A percentile compares a stretch with the other conserved stretches of the same genome.
phyloP scores from a whole-genome alignment of 2,888 invertebrate genomes.

The Poecilus cupreus region DNA sequence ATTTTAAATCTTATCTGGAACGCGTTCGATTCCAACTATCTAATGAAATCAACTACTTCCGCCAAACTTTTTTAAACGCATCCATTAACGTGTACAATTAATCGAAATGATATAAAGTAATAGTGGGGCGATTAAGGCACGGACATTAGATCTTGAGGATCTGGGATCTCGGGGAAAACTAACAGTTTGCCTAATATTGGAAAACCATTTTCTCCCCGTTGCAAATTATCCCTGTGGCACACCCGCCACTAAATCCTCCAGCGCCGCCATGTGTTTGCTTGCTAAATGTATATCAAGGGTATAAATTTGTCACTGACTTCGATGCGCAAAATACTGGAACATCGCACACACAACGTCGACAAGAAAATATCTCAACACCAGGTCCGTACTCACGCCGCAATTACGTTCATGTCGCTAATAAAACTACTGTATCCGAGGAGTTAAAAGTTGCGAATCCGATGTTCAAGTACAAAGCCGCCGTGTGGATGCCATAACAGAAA shows the following conservation, averaged over 20 bases:
- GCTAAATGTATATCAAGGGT: background rate
- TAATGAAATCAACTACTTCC: constrained; percentile 8
- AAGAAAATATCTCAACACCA: background rate
- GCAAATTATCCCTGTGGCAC: constrained; percentile 30
- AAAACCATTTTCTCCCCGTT: constrained; percentile 42
- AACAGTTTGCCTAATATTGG: constrained; percentile 39
- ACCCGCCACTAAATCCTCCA: constrained; percentile 34
- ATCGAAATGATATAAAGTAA: constrained; percentile 30
- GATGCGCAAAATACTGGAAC: background rate
- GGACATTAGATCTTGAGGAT: background rate
- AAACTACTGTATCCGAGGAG: no score
- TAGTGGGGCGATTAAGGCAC: constrained; percentile 10
- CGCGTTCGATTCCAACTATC: background rate
- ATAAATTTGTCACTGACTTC: constrained; percentile 4
- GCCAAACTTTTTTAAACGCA: background rate
- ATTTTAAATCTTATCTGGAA: constrained; percentile 9
- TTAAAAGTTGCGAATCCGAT: no score
- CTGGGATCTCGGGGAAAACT: constrained; percentile 12
- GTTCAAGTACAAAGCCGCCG: no score
- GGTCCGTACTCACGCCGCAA: background rate
- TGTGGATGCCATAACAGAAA: background rate
- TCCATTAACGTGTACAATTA: background rate
- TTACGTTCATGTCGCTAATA: background rate
- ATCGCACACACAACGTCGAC: background rate
- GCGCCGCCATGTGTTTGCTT: constrained; percentile 24